A percentile compares a stretch with the other conserved stretches of the same genome.
Conservation (phyloP, 2,113 vertebrate species). For the Uria lomvia region DNA sequence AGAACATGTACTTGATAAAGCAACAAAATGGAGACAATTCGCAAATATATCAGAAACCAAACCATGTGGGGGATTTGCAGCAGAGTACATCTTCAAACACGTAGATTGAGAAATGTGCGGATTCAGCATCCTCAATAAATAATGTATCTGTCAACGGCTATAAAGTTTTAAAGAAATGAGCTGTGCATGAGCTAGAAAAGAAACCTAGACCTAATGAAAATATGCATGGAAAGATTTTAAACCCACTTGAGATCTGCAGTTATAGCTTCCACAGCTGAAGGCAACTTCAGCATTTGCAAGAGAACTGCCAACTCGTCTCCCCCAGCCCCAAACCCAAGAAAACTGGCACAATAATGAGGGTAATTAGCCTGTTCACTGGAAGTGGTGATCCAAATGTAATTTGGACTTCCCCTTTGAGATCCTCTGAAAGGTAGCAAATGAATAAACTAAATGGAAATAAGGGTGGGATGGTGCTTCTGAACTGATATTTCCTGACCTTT, state of each 20-base stretch:
- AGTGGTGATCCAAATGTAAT: not conserved
- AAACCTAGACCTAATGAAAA: not conserved
- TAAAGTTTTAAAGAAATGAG: not conserved
- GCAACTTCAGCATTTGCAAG: not conserved
- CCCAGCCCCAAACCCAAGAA: not conserved
- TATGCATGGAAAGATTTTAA: not conserved
- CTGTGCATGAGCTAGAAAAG: not conserved
- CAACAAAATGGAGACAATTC: not conserved
- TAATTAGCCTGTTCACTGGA: not conserved
- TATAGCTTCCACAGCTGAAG: not conserved
- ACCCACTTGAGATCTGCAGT: not conserved
- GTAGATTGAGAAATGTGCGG: not conserved
- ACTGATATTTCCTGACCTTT: not conserved
- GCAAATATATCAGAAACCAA: not conserved
- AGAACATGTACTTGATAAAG: not conserved
- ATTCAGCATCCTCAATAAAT: conserved; percentile 39
- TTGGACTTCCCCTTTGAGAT: not conserved
- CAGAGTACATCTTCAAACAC: not conserved
- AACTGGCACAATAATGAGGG: not conserved
- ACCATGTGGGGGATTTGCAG: not conserved
- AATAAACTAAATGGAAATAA: not conserved
- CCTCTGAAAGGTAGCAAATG: not conserved
- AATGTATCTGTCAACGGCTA: not conserved
- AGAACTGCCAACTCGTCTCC: not conserved
- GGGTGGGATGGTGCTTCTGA: not conserved